Evolutionary conservation across 2,113 vertebrate genomes (phyloP).

Genomic region (Galbula dea): DNA sequence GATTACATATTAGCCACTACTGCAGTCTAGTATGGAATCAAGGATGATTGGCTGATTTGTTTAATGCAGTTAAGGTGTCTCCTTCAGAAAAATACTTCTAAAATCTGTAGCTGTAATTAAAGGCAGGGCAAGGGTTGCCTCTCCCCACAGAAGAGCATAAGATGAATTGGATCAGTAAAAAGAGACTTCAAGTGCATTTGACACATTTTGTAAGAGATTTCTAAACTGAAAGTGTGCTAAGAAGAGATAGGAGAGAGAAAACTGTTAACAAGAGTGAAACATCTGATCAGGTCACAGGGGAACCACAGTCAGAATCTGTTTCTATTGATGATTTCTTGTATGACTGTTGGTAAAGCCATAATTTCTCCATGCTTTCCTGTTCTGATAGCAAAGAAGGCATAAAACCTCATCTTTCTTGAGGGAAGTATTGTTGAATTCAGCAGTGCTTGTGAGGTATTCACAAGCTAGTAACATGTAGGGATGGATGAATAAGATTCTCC

Average conservation of each 20-base stretch:
- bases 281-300: neutral
- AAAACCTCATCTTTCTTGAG: neutral
- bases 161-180: neutral
- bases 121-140: neutral
- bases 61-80: slow-evolving; percentile 1
- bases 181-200: neutral
- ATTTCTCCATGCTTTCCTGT: neutral
- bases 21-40: neutral
- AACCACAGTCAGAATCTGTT: neutral
- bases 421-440: neutral
- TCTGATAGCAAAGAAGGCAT: neutral
- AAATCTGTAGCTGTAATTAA: neutral
- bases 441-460: neutral
- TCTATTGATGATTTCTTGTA: neutral
- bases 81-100: neutral
- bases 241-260: neutral
- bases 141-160: neutral
- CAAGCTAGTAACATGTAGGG: neutral
- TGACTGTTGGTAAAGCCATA: neutral
- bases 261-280: neutral
- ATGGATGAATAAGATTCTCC: neutral
- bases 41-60: neutral
- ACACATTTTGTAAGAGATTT: neutral
- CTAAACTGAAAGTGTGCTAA: neutral
- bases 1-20: neutral